Evolutionary conservation across 1,140 invertebrate genomes (phyloP), one percentile per base, ranked within the genome.

Genomic region (Caligus rogercresseyi): DNA sequence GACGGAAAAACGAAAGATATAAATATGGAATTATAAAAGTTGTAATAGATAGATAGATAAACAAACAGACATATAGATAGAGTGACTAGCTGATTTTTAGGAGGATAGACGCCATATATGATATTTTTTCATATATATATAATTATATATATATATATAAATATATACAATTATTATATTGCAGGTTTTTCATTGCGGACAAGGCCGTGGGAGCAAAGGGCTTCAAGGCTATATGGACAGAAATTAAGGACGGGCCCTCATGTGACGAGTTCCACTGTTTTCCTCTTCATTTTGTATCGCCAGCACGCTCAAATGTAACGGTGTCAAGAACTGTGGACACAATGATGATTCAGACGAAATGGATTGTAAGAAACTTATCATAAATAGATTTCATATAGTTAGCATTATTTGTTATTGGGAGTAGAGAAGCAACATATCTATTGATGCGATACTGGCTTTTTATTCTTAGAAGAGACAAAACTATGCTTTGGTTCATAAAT

Each of bases 171-270:
- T 63, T 54, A 21, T 68, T 74, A 72, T 67, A 73, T 74, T 71
- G 67, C 74, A 86, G 85, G 72, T 88, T 89, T 71, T 83, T 85
- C 67, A 83, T 83, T 61, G 84, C 85, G 51, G 84, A 87, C 69
- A 89, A 87, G 74, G 83, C 85, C 52, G 84, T 85, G 14, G 86
- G 86, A 54, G 79, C 80, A 63, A 77, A 81, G 69, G 89, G 89
- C 57, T 94, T 91, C 74, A 81, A 82, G 67, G 85, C 85, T 21
- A 80, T 89, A 54, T 92, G 88, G 88, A 91, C 89, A 18, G 89
- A 92, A 77, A 70, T 77, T 25, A 66, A 67, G 52, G 68, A 60
- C 43, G 18, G 20, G 15, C 2, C 24, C 14, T 16, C 69, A 72
- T 78, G 78, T 67, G 69, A 72, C 67, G 73, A 82, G 66, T 85